phyloP scores from a whole-genome alignment of 2,888 invertebrate species.

The Spodoptera exigua region DNA sequence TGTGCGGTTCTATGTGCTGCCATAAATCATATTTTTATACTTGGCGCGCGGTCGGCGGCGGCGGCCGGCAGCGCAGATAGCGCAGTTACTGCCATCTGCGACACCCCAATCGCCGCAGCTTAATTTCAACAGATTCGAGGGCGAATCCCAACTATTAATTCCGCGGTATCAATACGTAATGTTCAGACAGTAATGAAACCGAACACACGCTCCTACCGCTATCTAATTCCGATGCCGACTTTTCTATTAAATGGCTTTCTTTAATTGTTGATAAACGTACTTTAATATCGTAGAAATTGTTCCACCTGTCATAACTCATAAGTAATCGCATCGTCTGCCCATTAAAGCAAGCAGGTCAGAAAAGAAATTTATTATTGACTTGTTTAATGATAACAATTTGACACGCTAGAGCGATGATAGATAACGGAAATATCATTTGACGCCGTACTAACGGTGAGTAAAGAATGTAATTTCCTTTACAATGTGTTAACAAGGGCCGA shows the following conservation, averaged over 20 bases:
- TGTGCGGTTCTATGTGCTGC: conserved; percentile 72
- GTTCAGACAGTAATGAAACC: conserved; percentile 56
- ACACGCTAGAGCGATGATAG: conserved; percentile 81
- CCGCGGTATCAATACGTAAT: conserved; percentile 72
- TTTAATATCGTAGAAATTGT: conserved; percentile 49
- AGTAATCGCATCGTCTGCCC: conserved; percentile 50
- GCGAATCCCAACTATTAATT: conserved; percentile 81
- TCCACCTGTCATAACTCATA: conserved; percentile 50
- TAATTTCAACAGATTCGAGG: conserved; percentile 84
- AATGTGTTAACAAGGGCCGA: conserved; percentile 87
- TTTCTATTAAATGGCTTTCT: conserved; percentile 37
- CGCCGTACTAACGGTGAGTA: conserved; percentile 77
- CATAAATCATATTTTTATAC: conserved; percentile 86
- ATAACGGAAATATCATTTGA: conserved; percentile 83
- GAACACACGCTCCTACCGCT: conserved; percentile 44
- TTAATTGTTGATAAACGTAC: conserved; percentile 42
- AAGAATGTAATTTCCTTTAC: conserved; percentile 88
- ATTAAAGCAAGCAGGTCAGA: conserved; percentile 57
- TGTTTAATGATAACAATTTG: conserved; percentile 81
- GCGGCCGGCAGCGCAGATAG: conserved; percentile 66
- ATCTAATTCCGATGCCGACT: conserved; percentile 31
- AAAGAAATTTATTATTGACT: conserved; percentile 71
- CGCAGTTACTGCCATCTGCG: conserved; percentile 86
- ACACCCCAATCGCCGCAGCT: conserved; percentile 82
- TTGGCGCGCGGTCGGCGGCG: conserved; percentile 73